Evolutionary conservation across 2,797 vertebrate genomes (phyloP).

Genomic region (Sebastolobus altivelis): DNA sequence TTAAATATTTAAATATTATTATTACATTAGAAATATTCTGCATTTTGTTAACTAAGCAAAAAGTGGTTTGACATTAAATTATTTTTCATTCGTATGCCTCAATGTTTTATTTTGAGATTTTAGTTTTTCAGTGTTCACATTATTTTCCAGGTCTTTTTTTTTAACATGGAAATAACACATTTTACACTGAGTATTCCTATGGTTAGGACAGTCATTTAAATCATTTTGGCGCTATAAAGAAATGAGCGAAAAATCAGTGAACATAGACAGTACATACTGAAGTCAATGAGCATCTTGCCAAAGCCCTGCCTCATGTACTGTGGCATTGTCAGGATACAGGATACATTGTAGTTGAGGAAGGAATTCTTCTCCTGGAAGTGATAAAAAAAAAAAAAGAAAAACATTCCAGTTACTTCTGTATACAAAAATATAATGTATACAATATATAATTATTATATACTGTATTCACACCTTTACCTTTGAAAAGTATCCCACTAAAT

Average conservation of each 20-base stretch:
- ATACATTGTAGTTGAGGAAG: constrained; percentile 98
- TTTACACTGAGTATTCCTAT: neutral
- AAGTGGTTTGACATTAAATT: neutral
- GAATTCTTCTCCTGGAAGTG: constrained; percentile 94
- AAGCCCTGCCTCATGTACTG: constrained; percentile 98
- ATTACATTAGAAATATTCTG: neutral
- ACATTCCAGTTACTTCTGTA: neutral
- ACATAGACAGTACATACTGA: constrained; percentile 88
- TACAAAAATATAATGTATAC: neutral
- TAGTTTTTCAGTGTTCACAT: neutral
- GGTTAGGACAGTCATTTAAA: neutral
- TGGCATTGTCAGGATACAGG: constrained; percentile 98
- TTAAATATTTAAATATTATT: neutral
- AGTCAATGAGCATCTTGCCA: constrained; percentile 99
- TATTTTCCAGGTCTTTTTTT: neutral
- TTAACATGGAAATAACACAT: neutral
- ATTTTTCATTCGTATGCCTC: neutral
- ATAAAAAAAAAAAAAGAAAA: neutral
- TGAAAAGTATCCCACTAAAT: constrained; percentile 98
- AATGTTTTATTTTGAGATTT: neutral
- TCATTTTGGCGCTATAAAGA: neutral
- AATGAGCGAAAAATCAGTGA: neutral
- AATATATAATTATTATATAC: neutral
- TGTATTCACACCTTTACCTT: constrained; percentile 86
- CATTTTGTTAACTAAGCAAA: neutral